These are phyloP conservation scores for Electrophaes corylata DNA, from an alignment of 2,888 invertebrate genomes.

Conservation along the genomic window DNA sequence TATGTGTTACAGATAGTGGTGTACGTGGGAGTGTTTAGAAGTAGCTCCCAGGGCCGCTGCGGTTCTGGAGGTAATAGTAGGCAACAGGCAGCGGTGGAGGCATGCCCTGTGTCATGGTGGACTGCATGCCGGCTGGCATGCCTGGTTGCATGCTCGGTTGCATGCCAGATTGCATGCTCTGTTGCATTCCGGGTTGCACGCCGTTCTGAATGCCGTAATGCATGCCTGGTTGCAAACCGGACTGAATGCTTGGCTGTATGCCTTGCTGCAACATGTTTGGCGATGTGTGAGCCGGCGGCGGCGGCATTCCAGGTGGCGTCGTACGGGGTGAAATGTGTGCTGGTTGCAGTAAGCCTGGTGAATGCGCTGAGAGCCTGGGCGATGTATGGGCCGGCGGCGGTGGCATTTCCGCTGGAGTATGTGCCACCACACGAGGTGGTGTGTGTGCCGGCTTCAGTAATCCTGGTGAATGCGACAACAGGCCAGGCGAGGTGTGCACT, in stretches of 20 bases:
- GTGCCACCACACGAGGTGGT: not conserved
- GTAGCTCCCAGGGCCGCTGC: conserved; percentile 73
- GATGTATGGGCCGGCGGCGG: conserved; percentile 6
- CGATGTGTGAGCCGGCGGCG: not conserved
- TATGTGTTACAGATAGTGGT: conserved; percentile 33
- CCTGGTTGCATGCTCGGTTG: conserved; percentile 42
- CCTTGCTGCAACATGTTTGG: not conserved
- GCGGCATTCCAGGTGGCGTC: conserved; percentile 4
- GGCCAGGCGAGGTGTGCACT: conserved; percentile 11
- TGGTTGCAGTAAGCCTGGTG: not conserved
- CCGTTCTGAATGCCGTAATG: not conserved
- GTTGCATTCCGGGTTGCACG: not conserved
- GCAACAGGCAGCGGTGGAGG: conserved; percentile 72
- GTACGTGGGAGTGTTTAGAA: conserved; percentile 54
- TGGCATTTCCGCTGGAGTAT: conserved; percentile 40
- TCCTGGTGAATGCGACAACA: conserved; percentile 7
- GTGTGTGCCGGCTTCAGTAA: conserved; percentile 12
- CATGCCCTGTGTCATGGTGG: conserved; percentile 28
- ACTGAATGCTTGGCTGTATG: conserved; percentile 22
- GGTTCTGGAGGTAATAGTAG: conserved; percentile 75
- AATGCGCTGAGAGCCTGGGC: not conserved
- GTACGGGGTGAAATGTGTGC: conserved; percentile 1
- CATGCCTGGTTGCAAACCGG: conserved; percentile 36
- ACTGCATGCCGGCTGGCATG: conserved; percentile 37
- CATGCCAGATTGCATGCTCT: conserved; percentile 74